These are phyloP conservation scores for Drosophila leonis DNA, from an alignment of 2,888 invertebrate genomes.

Conservation along the genomic window DNA sequence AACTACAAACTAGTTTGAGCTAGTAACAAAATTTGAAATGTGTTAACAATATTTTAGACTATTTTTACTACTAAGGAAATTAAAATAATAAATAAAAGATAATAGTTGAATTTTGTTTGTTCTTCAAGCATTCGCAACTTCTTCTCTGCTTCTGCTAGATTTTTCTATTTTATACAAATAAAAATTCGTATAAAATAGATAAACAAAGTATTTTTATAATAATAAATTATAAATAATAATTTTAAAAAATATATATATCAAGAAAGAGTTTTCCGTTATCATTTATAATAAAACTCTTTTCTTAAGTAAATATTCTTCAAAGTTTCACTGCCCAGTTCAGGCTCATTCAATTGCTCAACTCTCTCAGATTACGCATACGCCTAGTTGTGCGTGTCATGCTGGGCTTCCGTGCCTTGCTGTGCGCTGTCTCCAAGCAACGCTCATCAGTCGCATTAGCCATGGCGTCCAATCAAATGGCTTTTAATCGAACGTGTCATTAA, in stretches of 20 bases:
- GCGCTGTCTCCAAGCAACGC: background rate
- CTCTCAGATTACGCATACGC: slow-evolving; percentile 2
- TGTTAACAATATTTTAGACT: background rate
- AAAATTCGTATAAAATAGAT: no score
- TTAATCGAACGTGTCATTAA: slow-evolving; percentile 72
- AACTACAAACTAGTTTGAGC: background rate
- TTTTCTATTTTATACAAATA: no score
- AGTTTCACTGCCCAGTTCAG: background rate
- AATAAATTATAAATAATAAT: no score
- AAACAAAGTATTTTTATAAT: no score
- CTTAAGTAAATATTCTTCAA: background rate
- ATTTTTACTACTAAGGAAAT: no score
- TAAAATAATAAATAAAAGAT: no score
- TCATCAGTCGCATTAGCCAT: slow-evolving; percentile 4
- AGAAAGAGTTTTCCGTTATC: no score
- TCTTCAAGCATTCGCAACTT: no score
- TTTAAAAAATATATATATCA: no score
- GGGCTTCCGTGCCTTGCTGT: background rate
- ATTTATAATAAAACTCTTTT: no score
- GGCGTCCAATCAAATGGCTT: slow-evolving; percentile 36
- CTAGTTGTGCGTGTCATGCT: background rate
- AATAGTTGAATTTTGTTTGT: no score
- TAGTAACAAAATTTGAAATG: background rate
- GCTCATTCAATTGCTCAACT: background rate
- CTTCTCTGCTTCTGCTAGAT: no score